Conservation (phyloP, 2,888 invertebrate species). For the Melanotus villosus region DNA sequence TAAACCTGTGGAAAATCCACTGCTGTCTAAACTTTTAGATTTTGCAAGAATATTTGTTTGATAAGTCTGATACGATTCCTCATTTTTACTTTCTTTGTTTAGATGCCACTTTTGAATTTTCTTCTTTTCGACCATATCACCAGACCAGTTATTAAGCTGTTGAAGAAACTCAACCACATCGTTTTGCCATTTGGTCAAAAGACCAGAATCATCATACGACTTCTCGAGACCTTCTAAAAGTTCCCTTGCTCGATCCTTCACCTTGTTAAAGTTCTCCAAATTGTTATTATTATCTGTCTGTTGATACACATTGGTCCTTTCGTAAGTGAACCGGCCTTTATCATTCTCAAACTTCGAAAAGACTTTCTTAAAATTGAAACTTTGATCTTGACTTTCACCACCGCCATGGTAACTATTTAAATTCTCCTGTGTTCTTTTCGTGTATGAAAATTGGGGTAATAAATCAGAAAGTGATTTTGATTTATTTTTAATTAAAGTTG, state of each 20-base stretch:
- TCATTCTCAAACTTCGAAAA: conserved; percentile 33
- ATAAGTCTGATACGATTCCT: neutral
- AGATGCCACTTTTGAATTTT: neutral
- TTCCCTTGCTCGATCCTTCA: too few relatives aligned
- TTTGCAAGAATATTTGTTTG: neutral
- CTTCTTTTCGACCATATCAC: neutral
- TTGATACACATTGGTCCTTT: too few relatives aligned
- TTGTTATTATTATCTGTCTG: too few relatives aligned
- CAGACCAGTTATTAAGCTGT: neutral
- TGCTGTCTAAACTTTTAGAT: neutral
- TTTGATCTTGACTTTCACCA: neutral
- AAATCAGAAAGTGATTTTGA: conserved; percentile 37
- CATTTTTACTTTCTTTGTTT: neutral
- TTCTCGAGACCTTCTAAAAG: neutral
- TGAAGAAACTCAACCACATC: conserved; percentile 11
- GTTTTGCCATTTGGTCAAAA: conserved; percentile 1
- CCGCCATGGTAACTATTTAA: neutral
- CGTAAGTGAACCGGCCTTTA: too few relatives aligned
- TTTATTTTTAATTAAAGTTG: conserved; percentile 22
- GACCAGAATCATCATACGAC: neutral
- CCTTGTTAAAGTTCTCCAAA: too few relatives aligned
- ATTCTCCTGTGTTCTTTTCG: conserved; percentile 17
- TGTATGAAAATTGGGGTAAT: neutral
- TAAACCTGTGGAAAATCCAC: neutral
- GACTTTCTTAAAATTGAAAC: conserved; percentile 31